A percentile compares a stretch with the other conserved stretches of the same genome.
These are phyloP conservation scores for Ammospiza caudacuta DNA, from an alignment of 2,113 vertebrate species.

Conservation along the genomic window DNA sequence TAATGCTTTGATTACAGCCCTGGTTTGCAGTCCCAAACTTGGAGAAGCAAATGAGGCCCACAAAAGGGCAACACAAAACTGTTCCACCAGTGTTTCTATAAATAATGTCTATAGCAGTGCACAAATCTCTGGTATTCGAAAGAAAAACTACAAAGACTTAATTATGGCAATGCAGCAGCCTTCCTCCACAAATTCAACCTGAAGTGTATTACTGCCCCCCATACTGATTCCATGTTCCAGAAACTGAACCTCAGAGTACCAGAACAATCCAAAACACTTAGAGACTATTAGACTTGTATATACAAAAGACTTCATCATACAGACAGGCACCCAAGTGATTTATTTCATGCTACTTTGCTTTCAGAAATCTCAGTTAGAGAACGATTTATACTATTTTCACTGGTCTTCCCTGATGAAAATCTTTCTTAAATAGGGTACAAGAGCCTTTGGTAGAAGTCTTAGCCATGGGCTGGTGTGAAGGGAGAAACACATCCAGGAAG, in stretches of 20 bases:
- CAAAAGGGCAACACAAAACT: conserved; percentile 40
- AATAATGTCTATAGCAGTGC: conserved; percentile 18
- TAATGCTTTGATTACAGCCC: conserved; percentile 11
- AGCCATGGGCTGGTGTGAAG: not conserved
- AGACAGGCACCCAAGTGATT: not conserved
- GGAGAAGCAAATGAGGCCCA: conserved; percentile 34
- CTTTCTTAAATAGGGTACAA: not conserved
- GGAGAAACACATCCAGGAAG: not conserved
- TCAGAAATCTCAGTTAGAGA: not conserved
- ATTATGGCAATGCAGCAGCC: not conserved
- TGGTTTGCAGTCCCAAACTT: not conserved
- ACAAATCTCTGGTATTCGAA: not conserved
- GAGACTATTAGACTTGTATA: not conserved
- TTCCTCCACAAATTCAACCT: not conserved
- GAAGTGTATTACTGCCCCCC: not conserved
- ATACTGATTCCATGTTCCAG: not conserved
- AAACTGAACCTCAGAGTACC: not conserved
- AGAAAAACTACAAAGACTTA: conserved; percentile 37
- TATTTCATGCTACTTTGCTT: not conserved
- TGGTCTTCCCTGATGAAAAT: not conserved
- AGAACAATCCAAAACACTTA: not conserved
- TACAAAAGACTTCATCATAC: not conserved
- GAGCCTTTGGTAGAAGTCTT: not conserved
- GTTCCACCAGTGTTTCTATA: conserved; percentile 25
- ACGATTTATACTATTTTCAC: not conserved